phyloP scores from a whole-genome alignment of 2,113 vertebrate species.

The Empidonax alnorum region DNA sequence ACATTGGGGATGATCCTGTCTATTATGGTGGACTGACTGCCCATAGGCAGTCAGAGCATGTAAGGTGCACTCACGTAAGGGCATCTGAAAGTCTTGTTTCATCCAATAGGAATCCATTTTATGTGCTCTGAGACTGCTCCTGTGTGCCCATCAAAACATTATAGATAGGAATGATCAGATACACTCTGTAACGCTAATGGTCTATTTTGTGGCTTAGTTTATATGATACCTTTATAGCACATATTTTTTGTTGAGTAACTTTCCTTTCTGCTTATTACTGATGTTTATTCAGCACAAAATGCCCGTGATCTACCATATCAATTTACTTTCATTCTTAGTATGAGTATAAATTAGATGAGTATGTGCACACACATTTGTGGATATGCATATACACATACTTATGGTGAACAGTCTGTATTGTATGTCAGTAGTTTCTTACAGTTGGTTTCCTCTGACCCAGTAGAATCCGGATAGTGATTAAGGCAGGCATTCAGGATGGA shows the following conservation, averaged over 20 bases:
- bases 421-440: not conserved
- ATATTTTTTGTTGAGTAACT: fast-evolving
- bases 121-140: not conserved
- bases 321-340: not conserved
- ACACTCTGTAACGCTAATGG: not conserved
- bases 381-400: not conserved
- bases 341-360: not conserved
- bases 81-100: not conserved
- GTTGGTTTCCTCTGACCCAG: not conserved
- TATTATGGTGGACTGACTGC: fast-evolving
- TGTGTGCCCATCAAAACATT: not conserved
- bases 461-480: not conserved
- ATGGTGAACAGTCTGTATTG: not conserved
- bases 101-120: not conserved
- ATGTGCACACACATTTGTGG: too few relatives aligned
- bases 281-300: not conserved
- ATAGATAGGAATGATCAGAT: not conserved
- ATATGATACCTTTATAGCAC: not conserved
- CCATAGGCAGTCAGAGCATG: not conserved
- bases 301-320: not conserved
- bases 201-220: not conserved
- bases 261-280: not conserved
- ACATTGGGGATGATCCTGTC: fast-evolving
- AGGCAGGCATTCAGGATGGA: not conserved
- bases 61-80: not conserved